Evolutionary conservation across 2,797 vertebrate genomes (phyloP).

Genomic region (Setipinna tenuifilis): DNA sequence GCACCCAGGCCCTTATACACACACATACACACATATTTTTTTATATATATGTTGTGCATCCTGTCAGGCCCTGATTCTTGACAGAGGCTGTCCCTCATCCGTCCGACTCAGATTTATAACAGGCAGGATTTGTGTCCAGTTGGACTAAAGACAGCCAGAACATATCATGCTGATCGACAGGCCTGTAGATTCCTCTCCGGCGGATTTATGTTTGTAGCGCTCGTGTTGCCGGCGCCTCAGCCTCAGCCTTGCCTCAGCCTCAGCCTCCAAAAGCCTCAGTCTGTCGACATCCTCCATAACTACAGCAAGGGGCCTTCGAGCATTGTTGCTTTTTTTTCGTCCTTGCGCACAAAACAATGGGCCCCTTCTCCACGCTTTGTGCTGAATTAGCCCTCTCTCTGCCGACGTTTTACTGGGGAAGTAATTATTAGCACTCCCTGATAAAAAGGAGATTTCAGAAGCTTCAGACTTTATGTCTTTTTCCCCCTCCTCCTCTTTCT

Average conservation of each 20-base stretch:
- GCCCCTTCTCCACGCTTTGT: slow-evolving; percentile 1
- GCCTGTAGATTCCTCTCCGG: slow-evolving; percentile 62
- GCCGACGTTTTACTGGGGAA: slow-evolving; percentile 56
- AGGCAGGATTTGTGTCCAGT: slow-evolving; percentile 68
- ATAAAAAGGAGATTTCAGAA: slow-evolving; percentile 57
- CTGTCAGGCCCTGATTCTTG: slow-evolving; percentile 59
- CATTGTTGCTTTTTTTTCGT: neutral
- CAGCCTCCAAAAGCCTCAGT: neutral
- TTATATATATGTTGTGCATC: slow-evolving; percentile 11
- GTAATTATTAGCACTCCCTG: slow-evolving; percentile 68
- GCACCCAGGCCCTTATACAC: neutral
- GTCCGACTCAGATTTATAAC: slow-evolving; percentile 65
- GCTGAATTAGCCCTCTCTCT: neutral
- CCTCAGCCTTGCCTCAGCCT: neutral
- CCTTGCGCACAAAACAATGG: neutral
- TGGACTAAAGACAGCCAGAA: slow-evolving; percentile 55
- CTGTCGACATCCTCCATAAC: neutral
- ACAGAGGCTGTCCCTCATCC: slow-evolving; percentile 62
- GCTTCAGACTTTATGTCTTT: slow-evolving; percentile 24
- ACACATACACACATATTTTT: slow-evolving; percentile 35
- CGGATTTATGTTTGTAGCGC: slow-evolving; percentile 56
- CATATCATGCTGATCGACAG: slow-evolving; percentile 66
- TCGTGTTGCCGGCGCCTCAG: neutral
- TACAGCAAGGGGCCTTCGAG: neutral
- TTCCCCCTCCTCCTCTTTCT: slow-evolving; percentile 6